These are phyloP conservation scores for Sebastes fasciatus DNA, from an alignment of 2,113 vertebrate genomes.

Conservation along the genomic window DNA sequence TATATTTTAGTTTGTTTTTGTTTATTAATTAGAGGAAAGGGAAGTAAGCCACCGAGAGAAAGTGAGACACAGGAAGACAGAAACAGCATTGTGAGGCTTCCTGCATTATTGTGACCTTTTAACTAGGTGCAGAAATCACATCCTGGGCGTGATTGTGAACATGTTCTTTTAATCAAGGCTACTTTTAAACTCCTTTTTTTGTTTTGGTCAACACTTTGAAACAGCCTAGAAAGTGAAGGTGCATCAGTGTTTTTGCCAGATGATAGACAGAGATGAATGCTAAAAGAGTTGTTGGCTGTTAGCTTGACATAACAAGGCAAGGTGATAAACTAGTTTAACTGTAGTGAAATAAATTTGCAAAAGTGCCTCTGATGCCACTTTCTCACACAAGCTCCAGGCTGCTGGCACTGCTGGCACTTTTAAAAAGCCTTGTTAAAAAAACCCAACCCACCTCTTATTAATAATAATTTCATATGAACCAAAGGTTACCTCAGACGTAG, in stretches of 20 bases:
- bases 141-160: not conserved
- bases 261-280: too few species aligned
- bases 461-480: not conserved
- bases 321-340: not conserved
- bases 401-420: not conserved
- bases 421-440: not conserved
- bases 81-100: slow-evolving; percentile 17
- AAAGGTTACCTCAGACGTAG: not conserved
- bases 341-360: not conserved
- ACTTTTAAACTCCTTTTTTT: not conserved
- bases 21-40: not conserved
- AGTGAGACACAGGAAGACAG: slow-evolving; percentile 5
- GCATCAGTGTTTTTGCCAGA: not conserved
- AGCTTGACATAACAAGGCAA: not conserved
- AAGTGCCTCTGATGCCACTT: not conserved
- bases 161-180: not conserved
- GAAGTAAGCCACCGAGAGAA: not conserved
- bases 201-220: not conserved
- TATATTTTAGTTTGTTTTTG: not conserved
- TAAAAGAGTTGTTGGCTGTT: not conserved
- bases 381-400: not conserved
- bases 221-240: not conserved
- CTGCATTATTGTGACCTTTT: slow-evolving; percentile 16
- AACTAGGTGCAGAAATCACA: slow-evolving; percentile 7
- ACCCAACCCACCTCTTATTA: not conserved